Percentiles rank a stretch among this genome's conserved stretches.
Conservation (phyloP, 2,113 vertebrate species). For the Alaudala cheleensis region DNA sequence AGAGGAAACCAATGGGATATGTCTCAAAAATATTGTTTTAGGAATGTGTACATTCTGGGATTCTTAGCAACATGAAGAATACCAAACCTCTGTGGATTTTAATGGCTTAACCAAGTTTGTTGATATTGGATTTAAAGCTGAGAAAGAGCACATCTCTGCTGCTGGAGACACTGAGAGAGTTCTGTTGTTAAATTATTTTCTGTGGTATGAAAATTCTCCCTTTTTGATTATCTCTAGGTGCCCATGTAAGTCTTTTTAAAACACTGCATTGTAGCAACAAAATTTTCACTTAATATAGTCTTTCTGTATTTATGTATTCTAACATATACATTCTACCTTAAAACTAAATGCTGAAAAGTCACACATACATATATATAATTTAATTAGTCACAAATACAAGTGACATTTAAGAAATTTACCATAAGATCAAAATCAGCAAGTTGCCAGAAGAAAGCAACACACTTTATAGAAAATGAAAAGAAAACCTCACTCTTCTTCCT, state of each 20-base stretch:
- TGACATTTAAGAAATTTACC: neutral
- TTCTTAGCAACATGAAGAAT: neutral
- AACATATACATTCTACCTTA: neutral
- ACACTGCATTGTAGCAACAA: neutral
- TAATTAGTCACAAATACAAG: neutral
- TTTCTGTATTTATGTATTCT: neutral
- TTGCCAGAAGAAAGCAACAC: neutral
- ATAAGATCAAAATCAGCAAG: neutral
- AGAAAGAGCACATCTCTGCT: neutral
- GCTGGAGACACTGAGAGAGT: neutral
- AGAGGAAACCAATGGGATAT: neutral
- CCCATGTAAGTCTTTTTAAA: neutral
- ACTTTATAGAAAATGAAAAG: neutral
- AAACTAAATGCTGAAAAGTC: neutral
- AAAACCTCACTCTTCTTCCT: neutral
- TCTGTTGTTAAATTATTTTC: neutral
- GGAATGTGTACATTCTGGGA: neutral
- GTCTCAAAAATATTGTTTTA: neutral
- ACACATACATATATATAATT: neutral
- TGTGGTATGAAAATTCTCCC: neutral
- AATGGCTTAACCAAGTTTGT: neutral
- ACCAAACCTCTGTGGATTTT: slow-evolving; percentile 2
- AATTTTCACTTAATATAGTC: neutral
- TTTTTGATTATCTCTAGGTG: neutral
- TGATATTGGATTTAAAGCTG: neutral